Evolutionary conservation across 2,797 vertebrate genomes (phyloP).

Genomic region (Melanotaenia boesemani): DNA sequence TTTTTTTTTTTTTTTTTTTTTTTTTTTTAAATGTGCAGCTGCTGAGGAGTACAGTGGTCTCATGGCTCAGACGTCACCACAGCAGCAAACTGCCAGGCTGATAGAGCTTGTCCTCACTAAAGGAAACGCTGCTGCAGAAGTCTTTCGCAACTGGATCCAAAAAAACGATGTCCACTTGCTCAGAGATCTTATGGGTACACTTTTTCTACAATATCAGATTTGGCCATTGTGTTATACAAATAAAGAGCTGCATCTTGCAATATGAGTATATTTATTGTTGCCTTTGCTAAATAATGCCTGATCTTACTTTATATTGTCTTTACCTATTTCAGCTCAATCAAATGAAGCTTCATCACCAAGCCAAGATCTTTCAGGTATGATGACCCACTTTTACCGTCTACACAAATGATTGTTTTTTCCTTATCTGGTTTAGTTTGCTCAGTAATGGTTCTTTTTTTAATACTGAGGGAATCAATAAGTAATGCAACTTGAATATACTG

Average conservation of each 20-base stretch:
- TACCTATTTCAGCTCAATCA: slow-evolving; percentile 82
- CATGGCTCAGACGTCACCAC: slow-evolving; percentile 89
- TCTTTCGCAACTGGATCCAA: slow-evolving; percentile 93
- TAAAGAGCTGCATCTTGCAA: neutral
- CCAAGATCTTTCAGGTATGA: slow-evolving; percentile 87
- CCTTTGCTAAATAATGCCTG: slow-evolving; percentile 13
- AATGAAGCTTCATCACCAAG: slow-evolving; percentile 87
- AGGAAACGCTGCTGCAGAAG: slow-evolving; percentile 92
- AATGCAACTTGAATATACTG: neutral
- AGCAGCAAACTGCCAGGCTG: slow-evolving; percentile 91
- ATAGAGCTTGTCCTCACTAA: slow-evolving; percentile 93
- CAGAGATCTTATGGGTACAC: slow-evolving; percentile 91
- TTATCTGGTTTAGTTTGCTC: neutral
- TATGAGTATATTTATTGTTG: neutral
- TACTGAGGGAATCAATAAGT: neutral
- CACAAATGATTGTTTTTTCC: neutral
- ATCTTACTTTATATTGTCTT: slow-evolving; percentile 56
- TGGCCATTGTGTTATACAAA: neutral
- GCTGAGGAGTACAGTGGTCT: slow-evolving; percentile 88
- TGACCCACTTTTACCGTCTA: neutral
- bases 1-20: neutral
- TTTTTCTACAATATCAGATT: neutral
- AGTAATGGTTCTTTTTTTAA: too few relatives aligned
- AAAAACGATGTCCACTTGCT: slow-evolving; percentile 91
- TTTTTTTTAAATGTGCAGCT: slow-evolving; percentile 41